Evolutionary conservation across 2,113 vertebrate species (phyloP).

Genomic region (Takifugu flavidus): DNA sequence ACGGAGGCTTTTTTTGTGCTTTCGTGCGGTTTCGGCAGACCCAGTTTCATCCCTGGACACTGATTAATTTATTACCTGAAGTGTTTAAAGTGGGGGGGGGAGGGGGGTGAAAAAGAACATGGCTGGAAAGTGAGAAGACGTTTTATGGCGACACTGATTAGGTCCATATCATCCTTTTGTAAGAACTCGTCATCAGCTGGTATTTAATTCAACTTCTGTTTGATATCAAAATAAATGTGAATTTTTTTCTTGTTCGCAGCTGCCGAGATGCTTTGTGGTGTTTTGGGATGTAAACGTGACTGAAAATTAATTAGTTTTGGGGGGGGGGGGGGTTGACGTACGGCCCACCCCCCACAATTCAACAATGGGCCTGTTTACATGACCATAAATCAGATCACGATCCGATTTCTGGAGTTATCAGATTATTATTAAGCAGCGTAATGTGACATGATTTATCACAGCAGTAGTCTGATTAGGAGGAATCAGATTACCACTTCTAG

Average conservation of each 20-base stretch:
- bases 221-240: conserved; percentile 99
- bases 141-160: conserved; percentile 72
- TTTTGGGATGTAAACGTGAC: background rate
- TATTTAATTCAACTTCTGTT: conserved; percentile 99
- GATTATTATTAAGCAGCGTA: no score
- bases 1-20: conserved; percentile 64
- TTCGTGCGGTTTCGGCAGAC: conserved; percentile 76
- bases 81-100: conserved; percentile 22
- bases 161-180: conserved; percentile 77
- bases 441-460: no score
- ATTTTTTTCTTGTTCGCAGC: conserved; percentile 83
- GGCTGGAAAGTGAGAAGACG: conserved; percentile 53
- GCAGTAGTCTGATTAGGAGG: no score
- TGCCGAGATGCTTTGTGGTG: conserved; percentile 39
- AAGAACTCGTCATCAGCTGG: conserved; percentile 95
- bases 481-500: no score
- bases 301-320: background rate
- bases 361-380: no score
- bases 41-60: conserved; percentile 86
- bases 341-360: no score
- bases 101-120: conserved; percentile 23
- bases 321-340: no score
- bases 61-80: conserved; percentile 81
- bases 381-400: no score
- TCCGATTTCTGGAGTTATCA: no score